These are phyloP conservation scores for Machaerirhynchus nigripectus DNA, from an alignment of 2,113 vertebrate genomes.

Conservation along the genomic window DNA sequence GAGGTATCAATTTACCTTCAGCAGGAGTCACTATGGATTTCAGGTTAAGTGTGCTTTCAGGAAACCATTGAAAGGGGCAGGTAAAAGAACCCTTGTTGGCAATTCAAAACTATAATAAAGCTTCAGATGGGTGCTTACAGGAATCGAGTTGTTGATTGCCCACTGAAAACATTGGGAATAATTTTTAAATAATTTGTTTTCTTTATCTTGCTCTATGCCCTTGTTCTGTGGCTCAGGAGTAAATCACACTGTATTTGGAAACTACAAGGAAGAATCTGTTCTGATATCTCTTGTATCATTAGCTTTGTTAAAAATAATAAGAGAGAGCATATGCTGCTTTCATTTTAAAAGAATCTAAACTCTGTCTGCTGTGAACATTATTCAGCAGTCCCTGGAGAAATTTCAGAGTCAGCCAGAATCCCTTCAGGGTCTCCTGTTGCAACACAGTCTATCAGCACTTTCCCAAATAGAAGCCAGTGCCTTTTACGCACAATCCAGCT, in stretches of 20 bases:
- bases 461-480: background rate
- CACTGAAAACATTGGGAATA: background rate
- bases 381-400: constrained; percentile 38
- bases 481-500: constrained; percentile 14
- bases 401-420: constrained; percentile 13
- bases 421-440: constrained; percentile 15
- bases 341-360: background rate
- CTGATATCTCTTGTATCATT: background rate
- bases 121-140: background rate
- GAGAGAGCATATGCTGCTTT: constrained; percentile 12
- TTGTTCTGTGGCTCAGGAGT: background rate
- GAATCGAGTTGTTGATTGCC: background rate
- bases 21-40: background rate
- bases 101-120: background rate
- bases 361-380: constrained; percentile 16
- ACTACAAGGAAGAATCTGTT: background rate
- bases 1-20: background rate
- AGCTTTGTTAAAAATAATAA: constrained; percentile 27
- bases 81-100: background rate
- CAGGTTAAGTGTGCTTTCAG: background rate
- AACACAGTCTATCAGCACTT: constrained; percentile 17
- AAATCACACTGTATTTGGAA: background rate
- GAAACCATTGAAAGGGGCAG: background rate
- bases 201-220: background rate
- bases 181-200: background rate